Evolutionary conservation across 2,888 invertebrate species (phyloP).

Genomic region (Macrophya alboannulata): DNA sequence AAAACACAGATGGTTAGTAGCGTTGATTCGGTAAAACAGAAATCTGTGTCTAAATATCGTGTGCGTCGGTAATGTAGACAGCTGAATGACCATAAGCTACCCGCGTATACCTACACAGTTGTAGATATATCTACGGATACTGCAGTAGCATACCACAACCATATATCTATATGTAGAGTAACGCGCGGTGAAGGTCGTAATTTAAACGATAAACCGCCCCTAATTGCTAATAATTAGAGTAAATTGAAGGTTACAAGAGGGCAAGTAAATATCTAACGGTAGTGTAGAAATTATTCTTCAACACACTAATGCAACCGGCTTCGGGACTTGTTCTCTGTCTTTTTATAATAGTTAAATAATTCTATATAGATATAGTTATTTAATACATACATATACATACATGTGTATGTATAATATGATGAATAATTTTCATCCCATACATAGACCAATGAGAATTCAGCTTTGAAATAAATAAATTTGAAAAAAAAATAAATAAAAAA

Average conservation of each 20-base stretch:
- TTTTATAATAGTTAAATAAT: too few relatives aligned
- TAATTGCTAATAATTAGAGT: constrained; percentile 72
- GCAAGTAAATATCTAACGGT: constrained; percentile 61
- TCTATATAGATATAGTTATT: too few relatives aligned
- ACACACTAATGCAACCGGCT: neutral
- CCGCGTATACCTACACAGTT: neutral
- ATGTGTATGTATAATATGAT: too few relatives aligned
- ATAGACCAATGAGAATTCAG: constrained; percentile 21
- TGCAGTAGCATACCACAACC: too few relatives aligned
- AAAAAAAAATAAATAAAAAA: too few relatives aligned
- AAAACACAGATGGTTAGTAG: neutral
- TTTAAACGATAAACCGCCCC: constrained; percentile 55
- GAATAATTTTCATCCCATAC: too few relatives aligned
- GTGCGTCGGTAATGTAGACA: neutral
- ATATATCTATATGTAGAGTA: neutral
- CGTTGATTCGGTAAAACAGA: neutral
- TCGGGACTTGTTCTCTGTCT: too few relatives aligned
- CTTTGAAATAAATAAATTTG: neutral
- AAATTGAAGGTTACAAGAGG: constrained; percentile 71
- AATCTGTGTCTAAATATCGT: neutral
- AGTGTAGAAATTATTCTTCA: constrained; percentile 15
- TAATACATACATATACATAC: too few relatives aligned
- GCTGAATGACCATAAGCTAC: neutral
- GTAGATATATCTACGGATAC: too few relatives aligned
- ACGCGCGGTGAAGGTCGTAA: constrained; percentile 33